Conservation (phyloP, 2,113 vertebrate species). For the Onychostoma macrolepis region DNA sequence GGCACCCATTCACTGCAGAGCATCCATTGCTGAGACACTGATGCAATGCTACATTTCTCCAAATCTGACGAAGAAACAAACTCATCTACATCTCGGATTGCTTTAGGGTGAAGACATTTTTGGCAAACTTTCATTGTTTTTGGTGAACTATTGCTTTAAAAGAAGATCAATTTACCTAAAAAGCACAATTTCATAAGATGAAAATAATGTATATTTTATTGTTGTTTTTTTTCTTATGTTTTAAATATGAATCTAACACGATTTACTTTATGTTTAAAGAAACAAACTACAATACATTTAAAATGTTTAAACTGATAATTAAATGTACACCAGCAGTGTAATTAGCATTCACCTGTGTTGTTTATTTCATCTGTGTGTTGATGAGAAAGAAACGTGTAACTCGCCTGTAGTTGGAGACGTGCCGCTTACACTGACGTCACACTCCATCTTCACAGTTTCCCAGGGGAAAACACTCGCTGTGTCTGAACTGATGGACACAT, state of each 20-base stretch:
- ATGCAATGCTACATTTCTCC: neutral
- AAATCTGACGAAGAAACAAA: neutral
- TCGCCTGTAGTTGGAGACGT: conserved; percentile 81
- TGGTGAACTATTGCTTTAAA: neutral
- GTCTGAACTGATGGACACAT: conserved; percentile 83
- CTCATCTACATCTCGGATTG: neutral
- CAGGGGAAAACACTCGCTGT: conserved; percentile 80
- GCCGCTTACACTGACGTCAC: conserved; percentile 80
- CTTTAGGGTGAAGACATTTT: neutral
- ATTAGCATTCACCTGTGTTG: neutral
- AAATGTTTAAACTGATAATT: neutral
- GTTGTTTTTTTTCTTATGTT: neutral
- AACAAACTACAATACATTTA: neutral
- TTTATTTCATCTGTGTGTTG: neutral
- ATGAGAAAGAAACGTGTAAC: neutral
- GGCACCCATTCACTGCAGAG: neutral
- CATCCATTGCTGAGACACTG: neutral
- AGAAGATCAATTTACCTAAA: neutral
- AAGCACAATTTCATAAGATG: neutral
- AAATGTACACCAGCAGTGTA: neutral
- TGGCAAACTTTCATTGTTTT: no score
- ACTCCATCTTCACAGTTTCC: conserved; percentile 87
- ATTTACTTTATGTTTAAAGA: neutral
- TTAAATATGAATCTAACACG: neutral
- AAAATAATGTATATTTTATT: neutral